These are phyloP conservation scores for Cygnus buccinator DNA, from an alignment of 2,113 vertebrate species.

Conservation along the genomic window DNA sequence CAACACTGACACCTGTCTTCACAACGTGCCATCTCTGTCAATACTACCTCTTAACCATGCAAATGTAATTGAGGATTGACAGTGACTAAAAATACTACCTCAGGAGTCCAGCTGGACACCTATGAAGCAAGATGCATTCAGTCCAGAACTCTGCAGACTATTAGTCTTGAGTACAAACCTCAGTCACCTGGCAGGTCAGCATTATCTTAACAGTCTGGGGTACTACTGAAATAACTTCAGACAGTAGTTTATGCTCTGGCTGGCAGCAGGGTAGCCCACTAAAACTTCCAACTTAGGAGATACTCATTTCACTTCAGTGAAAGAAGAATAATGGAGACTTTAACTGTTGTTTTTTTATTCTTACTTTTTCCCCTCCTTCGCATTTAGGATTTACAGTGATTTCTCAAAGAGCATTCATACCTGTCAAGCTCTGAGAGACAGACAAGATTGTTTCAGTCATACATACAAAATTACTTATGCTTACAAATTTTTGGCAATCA, in stretches of 20 bases:
- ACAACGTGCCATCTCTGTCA: neutral
- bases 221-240: neutral
- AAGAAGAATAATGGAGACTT: neutral
- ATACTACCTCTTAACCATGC: neutral
- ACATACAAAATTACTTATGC: slow-evolving; percentile 80
- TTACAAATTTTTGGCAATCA: slow-evolving; percentile 87
- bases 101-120: neutral
- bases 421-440: slow-evolving; percentile 67
- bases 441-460: slow-evolving; percentile 64
- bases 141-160: neutral
- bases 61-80: neutral
- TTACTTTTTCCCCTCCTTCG: slow-evolving; percentile 33
- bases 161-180: neutral
- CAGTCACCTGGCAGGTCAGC: neutral
- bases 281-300: neutral
- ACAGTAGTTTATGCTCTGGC: neutral
- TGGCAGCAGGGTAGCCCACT: neutral
- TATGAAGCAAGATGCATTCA: neutral
- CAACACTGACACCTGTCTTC: neutral
- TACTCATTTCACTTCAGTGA: neutral
- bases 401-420: slow-evolving; percentile 67
- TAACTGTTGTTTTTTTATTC: slow-evolving; percentile 52
- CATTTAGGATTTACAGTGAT: slow-evolving; percentile 77
- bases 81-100: neutral
- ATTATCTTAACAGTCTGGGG: neutral